phyloP scores from a whole-genome alignment of 2,797 vertebrate genomes.

The Siniperca obscura region DNA sequence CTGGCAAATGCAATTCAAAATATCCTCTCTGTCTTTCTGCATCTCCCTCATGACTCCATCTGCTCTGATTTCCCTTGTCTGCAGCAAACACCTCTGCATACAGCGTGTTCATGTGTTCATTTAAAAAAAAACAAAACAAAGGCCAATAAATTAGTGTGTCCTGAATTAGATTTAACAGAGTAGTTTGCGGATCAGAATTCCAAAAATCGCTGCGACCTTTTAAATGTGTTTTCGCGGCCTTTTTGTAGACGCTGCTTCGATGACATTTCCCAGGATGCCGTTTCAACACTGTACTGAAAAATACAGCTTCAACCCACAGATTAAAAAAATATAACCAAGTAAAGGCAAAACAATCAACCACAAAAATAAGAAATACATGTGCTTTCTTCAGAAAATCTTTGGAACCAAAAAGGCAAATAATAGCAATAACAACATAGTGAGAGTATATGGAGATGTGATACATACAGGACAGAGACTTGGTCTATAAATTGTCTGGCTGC shows the following conservation, averaged over 20 bases:
- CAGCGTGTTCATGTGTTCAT: not conserved
- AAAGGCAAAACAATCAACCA: constrained; percentile 53
- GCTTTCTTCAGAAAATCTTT: constrained; percentile 83
- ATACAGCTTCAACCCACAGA: constrained; percentile 58
- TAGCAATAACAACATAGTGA: constrained; percentile 67
- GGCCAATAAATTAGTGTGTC: constrained; percentile 46
- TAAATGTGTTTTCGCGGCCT: constrained; percentile 5
- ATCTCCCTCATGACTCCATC: constrained; percentile 62
- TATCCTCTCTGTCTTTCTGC: constrained; percentile 21
- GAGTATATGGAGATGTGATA: constrained; percentile 70
- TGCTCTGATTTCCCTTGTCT: constrained; percentile 57
- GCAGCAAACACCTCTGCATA: constrained; percentile 54
- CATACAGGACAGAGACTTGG: constrained; percentile 56
- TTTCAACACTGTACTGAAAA: constrained; percentile 45
- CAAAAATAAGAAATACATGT: constrained; percentile 75
- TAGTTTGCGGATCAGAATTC: constrained; percentile 32
- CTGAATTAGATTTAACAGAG: constrained; percentile 7
- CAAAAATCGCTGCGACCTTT: constrained; percentile 37
- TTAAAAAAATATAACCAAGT: constrained; percentile 50
- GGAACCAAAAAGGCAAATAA: constrained; percentile 79
- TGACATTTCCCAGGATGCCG: constrained; percentile 56
- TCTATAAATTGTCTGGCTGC: constrained; percentile 42
- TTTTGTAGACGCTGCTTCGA: constrained; percentile 20
- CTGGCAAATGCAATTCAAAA: constrained; percentile 45
- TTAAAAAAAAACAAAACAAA: not conserved